These are phyloP conservation scores for Myocastor coypus DNA, from an alignment of 2,113 vertebrate genomes.

Conservation along the genomic window DNA sequence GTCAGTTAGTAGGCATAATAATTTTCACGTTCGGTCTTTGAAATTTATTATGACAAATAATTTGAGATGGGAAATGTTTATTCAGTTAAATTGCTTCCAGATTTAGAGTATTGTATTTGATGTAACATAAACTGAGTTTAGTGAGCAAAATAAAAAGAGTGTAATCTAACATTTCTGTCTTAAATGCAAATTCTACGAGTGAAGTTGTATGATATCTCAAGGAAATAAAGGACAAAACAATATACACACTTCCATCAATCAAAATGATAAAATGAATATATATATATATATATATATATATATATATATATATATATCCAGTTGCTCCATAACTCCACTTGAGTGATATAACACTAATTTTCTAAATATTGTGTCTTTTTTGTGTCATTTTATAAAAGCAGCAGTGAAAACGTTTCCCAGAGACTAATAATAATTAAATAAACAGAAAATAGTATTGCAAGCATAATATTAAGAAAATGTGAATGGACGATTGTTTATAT, in stretches of 20 bases:
- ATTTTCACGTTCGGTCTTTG: background rate
- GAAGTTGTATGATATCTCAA: background rate
- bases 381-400: background rate
- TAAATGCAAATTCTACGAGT: slow-evolving; percentile 36
- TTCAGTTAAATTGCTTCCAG: slow-evolving; percentile 14
- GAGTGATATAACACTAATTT: too few relatives aligned
- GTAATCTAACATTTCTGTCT: background rate
- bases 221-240: background rate
- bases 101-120: background rate
- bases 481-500: accelerated
- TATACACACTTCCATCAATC: background rate
- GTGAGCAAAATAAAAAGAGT: background rate
- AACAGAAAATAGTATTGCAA: background rate
- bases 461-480: background rate
- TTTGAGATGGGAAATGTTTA: background rate
- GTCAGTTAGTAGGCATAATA: background rate
- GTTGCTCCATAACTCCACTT: background rate
- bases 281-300: too few relatives aligned
- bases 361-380: too few relatives aligned
- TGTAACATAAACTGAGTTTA: background rate
- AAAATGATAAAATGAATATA: background rate
- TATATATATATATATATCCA: background rate
- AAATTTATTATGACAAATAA: slow-evolving; percentile 31
- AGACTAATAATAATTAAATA: background rate
- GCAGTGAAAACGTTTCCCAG: background rate